Evolutionary conservation across 2,797 vertebrate species (phyloP), one percentile per base, ranked within the genome.

Genomic region (Siniperca undulata): DNA sequence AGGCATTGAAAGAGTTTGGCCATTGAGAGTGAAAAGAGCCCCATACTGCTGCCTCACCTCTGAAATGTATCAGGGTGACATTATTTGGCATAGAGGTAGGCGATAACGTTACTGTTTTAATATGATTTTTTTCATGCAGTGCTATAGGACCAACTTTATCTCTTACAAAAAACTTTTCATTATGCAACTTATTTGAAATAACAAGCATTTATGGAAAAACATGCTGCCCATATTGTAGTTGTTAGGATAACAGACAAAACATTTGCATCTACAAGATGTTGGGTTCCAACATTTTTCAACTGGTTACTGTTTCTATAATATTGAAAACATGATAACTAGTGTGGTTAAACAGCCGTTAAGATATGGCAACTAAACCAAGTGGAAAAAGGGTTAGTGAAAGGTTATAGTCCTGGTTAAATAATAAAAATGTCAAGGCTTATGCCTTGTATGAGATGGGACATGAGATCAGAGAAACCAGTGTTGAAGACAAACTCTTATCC

Each of bases 1-100:
- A 88, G 17, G 40, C 74, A 87, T 80, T 91, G 91, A 88, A 59
- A 86, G 91, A 93, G 92, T 94, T 90, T 91, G 74, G 85, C 58
- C 67, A 68, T 78, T 77, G 66, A 60, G 40, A 60, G 19, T 44
- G 40, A 55, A 71, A 42, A 58, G 36, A 61, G 36, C 24, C 38
- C 24, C 19, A 34, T 38, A 36, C 24, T 48, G 65, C 56, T 69
- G 64, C 40, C 46, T 77, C 1, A 2, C 64, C 30, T 71, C 46
- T 70, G 59, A 83, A 68, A 78, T 75, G 1, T 22, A 66, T 48
- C 48, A 74, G 22, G 34, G 40, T 27, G n/a, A 79, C 20, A 56
- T 30, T 44, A 53, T 78, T 78, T 50, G 58, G 22, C 42, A 56
- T 14, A 65, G 12, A 80, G 19, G 12, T 2, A 56, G n/a, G 30